Evolutionary conservation across 2,113 vertebrate species (phyloP).

Genomic region (Microtus montanus): DNA sequence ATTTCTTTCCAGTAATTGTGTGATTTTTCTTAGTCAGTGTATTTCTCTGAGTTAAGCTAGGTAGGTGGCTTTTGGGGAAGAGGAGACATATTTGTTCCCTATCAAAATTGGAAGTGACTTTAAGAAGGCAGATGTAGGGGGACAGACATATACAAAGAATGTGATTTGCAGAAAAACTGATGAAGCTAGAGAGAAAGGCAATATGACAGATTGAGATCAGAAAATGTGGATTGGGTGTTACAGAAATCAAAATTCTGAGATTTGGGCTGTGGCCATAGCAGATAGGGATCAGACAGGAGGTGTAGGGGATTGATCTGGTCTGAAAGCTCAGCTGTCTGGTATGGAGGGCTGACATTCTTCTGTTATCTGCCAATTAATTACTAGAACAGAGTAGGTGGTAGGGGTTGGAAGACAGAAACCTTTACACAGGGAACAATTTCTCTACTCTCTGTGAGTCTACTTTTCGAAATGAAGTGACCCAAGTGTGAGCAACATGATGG

Average conservation of each 20-base stretch:
- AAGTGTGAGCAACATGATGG: neutral
- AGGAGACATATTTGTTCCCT: neutral
- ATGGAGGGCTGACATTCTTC: neutral
- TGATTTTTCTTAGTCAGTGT: constrained; percentile 47
- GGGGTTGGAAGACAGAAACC: neutral
- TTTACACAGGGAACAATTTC: neutral
- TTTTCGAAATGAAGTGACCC: neutral
- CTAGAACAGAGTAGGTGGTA: neutral
- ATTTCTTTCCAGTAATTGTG: constrained; percentile 65
- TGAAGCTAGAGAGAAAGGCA: neutral
- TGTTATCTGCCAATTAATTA: neutral
- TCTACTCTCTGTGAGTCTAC: neutral
- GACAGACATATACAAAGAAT: constrained; percentile 11
- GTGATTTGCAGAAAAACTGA: neutral
- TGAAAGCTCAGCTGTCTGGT: neutral
- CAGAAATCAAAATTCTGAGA: neutral
- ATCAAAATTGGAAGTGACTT: constrained; percentile 27
- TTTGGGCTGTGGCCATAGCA: neutral
- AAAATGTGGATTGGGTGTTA: neutral
- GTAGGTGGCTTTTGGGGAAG: neutral
- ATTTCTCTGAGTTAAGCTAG: constrained; percentile 59
- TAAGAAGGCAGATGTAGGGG: neutral
- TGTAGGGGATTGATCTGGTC: fast-evolving
- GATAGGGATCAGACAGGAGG: neutral
- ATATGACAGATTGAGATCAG: neutral